A percentile compares a stretch with the other conserved stretches of the same genome.
These are phyloP conservation scores for Eulithis prunata DNA, from an alignment of 2,888 invertebrate genomes.

Conservation along the genomic window DNA sequence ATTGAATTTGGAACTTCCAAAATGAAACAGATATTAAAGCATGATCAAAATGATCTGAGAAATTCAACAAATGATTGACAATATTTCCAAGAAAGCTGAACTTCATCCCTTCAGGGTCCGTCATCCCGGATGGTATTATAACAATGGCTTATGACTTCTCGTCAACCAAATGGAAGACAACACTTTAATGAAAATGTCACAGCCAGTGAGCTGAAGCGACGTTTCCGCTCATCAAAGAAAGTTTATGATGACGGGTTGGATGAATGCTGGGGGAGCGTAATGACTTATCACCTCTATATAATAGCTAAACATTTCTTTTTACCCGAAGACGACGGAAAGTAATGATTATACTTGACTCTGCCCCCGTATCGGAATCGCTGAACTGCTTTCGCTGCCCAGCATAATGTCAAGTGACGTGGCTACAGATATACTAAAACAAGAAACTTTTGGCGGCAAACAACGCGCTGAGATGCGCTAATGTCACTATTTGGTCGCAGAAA, in stretches of 20 bases:
- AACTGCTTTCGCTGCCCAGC: no score
- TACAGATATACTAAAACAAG: no score
- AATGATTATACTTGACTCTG: no score
- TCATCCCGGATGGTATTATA: slow-evolving; percentile 52
- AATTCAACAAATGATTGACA: slow-evolving; percentile 38
- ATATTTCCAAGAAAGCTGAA: slow-evolving; percentile 47
- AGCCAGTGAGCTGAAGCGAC: slow-evolving; percentile 48
- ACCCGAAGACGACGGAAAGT: no score
- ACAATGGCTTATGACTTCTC: slow-evolving; percentile 61
- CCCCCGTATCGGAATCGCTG: no score
- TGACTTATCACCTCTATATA: slow-evolving; percentile 10
- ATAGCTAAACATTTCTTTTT: no score
- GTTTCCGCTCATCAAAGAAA: slow-evolving; percentile 57
- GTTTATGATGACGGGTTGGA: slow-evolving; percentile 51
- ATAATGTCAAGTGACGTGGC: no score
- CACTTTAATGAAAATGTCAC: slow-evolving; percentile 70
- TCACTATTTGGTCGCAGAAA: no score
- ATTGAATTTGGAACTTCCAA: no score
- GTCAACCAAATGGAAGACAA: slow-evolving; percentile 61
- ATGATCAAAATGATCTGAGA: background rate
- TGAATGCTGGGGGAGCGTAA: slow-evolving; percentile 16
- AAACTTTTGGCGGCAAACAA: no score
- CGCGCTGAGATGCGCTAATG: no score
- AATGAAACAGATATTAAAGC: background rate
- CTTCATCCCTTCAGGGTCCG: slow-evolving; percentile 50